phyloP scores from a whole-genome alignment of 2,888 invertebrate species.

The Parasteatoda lunata region DNA sequence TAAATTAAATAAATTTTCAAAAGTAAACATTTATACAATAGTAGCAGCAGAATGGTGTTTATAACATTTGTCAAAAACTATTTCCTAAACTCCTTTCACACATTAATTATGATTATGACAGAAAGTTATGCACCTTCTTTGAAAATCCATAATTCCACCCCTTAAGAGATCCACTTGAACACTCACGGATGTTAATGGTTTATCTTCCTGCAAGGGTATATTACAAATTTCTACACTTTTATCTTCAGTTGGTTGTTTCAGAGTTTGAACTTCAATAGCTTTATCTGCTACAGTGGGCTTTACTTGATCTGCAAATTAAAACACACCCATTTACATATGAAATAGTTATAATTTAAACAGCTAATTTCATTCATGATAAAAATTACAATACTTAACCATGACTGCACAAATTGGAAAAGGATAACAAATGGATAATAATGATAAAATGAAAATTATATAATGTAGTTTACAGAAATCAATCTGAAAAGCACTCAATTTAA shows the following conservation, averaged over 20 bases:
- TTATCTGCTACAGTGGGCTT: conserved; percentile 16
- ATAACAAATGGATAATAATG: too few species aligned
- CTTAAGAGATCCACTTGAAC: conserved; percentile 18
- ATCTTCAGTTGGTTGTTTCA: conserved; percentile 44
- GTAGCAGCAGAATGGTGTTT: too few species aligned
- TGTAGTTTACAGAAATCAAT: too few species aligned
- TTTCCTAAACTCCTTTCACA: too few species aligned
- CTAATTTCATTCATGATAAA: neutral
- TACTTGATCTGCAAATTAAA: neutral
- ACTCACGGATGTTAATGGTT: conserved; percentile 4
- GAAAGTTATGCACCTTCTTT: conserved; percentile 22
- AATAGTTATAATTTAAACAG: neutral
- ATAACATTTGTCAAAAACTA: too few species aligned
- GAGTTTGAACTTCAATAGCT: conserved; percentile 31
- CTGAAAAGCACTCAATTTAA: too few species aligned
- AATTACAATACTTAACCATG: neutral
- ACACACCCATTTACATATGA: neutral
- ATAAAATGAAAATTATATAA: too few species aligned
- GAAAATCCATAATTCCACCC: conserved; percentile 35
- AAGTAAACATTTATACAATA: too few species aligned
- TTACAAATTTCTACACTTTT: conserved; percentile 27
- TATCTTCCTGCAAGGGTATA: neutral
- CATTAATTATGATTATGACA: too few species aligned
- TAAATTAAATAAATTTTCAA: too few species aligned
- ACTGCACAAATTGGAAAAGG: neutral